These are phyloP conservation scores for Dysidea cf. avara DNA, from an alignment of 37 sponge, comb jelly and placozoan species.

Conservation along the genomic window DNA sequence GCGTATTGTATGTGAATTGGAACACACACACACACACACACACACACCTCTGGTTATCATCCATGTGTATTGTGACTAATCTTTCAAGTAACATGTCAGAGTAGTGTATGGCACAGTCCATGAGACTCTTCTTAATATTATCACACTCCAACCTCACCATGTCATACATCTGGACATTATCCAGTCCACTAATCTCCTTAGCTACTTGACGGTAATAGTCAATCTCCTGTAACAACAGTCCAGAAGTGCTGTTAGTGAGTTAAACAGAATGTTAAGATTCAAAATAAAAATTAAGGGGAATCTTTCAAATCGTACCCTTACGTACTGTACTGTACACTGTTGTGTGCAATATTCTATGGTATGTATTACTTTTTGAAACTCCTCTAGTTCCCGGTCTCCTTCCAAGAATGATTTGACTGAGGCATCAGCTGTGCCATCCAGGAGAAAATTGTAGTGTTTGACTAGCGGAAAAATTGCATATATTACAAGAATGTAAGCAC, in stretches of 20 bases:
- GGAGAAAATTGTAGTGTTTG: constrained; percentile 42
- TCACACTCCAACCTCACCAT: constrained; percentile 85
- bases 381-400: constrained; percentile 57
- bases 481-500: neutral
- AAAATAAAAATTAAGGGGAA: too few relatives aligned
- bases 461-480: neutral
- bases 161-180: constrained; percentile 54
- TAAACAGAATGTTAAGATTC: too few relatives aligned
- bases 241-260: too few relatives aligned
- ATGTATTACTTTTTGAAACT: constrained; percentile 55
- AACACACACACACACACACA: neutral
- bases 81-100: constrained; percentile 32
- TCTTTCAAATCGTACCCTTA: too few relatives aligned
- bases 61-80: constrained; percentile 57
- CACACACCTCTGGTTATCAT: constrained; percentile 73
- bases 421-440: constrained; percentile 74
- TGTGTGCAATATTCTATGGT: neutral
- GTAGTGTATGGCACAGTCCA: constrained; percentile 18
- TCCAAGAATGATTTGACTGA: constrained; percentile 62
- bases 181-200: constrained; percentile 53
- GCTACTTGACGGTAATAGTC: constrained; percentile 18
- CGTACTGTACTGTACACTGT: neutral
- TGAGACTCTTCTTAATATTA: constrained; percentile 77
- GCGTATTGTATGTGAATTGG: neutral
- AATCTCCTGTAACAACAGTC: constrained; percentile 40